Evolutionary conservation across 1,140 invertebrate genomes (phyloP).

Genomic region (Lucilia sericata): DNA sequence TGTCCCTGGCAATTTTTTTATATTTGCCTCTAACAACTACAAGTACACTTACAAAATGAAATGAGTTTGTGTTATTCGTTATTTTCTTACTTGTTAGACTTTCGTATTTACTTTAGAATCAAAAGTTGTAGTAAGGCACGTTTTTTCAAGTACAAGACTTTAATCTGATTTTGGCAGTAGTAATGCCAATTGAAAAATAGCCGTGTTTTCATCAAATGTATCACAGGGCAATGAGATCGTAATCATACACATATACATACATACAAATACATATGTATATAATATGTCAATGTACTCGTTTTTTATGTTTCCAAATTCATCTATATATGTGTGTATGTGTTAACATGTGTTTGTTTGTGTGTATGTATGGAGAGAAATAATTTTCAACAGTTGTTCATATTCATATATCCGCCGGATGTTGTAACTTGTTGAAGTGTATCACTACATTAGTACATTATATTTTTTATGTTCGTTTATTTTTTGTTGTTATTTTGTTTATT

Average conservation of each 20-base stretch:
- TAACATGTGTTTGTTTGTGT: neutral
- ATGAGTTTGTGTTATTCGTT: neutral
- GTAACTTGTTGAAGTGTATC: slow-evolving; percentile 14
- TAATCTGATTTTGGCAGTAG: slow-evolving; percentile 1
- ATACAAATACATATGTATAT: neutral
- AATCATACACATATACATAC: neutral
- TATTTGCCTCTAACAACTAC: neutral
- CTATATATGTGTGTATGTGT: neutral
- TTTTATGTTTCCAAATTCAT: neutral
- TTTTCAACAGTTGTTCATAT: slow-evolving; percentile 21
- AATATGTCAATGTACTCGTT: neutral
- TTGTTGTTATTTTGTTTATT: neutral
- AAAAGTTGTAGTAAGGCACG: neutral
- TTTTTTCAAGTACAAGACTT: slow-evolving; percentile 23
- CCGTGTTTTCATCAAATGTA: slow-evolving; percentile 17
- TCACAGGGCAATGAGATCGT: neutral
- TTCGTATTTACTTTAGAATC: neutral
- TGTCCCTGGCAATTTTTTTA: neutral
- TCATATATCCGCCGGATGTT: slow-evolving; percentile 12
- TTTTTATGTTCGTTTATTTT: neutral
- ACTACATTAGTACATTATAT: slow-evolving; percentile 4
- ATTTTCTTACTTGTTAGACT: slow-evolving; percentile 10
- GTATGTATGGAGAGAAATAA: neutral
- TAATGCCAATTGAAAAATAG: slow-evolving; percentile 32
- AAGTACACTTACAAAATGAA: too few relatives aligned